Conservation (phyloP, 2,888 invertebrate genomes). For the Carterocephalus palaemon region DNA sequence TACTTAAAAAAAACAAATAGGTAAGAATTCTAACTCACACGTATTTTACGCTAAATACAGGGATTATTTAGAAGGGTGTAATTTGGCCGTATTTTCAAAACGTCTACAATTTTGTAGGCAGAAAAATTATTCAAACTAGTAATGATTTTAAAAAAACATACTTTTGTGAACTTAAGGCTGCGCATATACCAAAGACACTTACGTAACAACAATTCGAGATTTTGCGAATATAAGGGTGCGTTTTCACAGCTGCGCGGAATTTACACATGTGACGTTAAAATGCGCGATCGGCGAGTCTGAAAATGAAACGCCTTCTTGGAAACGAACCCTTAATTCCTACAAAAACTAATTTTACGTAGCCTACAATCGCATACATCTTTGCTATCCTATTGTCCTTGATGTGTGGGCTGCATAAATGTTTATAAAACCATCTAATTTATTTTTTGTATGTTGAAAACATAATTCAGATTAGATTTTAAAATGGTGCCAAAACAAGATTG, state of each 20-base stretch:
- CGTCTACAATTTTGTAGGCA: constrained; percentile 50
- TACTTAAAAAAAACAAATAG: neutral
- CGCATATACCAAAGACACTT: neutral
- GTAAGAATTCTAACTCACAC: constrained; percentile 5
- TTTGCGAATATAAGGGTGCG: no score
- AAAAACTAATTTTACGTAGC: neutral
- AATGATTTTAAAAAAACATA: constrained; percentile 6
- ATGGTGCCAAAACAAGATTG: constrained; percentile 53
- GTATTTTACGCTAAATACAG: constrained; percentile 48
- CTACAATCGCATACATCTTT: neutral
- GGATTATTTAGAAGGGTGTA: constrained; percentile 52
- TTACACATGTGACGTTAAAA: no score
- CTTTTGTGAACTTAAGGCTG: constrained; percentile 3
- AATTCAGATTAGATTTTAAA: constrained; percentile 15
- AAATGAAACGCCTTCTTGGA: no score
- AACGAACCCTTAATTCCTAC: no score
- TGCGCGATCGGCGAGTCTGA: no score
- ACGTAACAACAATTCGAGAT: no score
- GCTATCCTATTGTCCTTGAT: constrained; percentile 2
- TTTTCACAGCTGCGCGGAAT: no score
- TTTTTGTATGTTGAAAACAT: constrained; percentile 14
- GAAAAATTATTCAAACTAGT: constrained; percentile 48
- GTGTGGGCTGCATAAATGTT: neutral
- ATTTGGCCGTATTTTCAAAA: constrained; percentile 44
- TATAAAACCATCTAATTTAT: constrained; percentile 1